A percentile compares a stretch with the other conserved stretches of the same genome.
These are phyloP conservation scores for Anastrepha ludens DNA, from an alignment of 1,140 invertebrate genomes.

Conservation along the genomic window DNA sequence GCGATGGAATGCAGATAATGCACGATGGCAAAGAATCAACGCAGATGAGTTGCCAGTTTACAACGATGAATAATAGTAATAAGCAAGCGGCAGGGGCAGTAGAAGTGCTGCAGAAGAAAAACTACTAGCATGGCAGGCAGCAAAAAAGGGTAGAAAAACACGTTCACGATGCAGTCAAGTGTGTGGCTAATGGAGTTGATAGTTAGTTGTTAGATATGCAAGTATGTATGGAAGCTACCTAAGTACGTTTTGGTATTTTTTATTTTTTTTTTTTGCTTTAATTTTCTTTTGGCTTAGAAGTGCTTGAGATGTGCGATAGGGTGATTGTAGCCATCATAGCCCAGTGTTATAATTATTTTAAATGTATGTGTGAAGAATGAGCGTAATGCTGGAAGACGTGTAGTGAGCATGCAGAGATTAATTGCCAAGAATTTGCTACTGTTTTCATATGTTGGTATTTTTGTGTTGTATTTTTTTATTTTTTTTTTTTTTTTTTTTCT, in stretches of 20 bases:
- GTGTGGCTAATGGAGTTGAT: slow-evolving; percentile 40
- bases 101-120: not conserved
- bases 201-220: slow-evolving; percentile 25
- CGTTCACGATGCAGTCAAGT: slow-evolving; percentile 31
- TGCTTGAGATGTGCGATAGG: not conserved
- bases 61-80: not conserved
- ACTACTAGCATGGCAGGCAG: not conserved
- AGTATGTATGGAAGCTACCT: not conserved
- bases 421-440: slow-evolving; percentile 53
- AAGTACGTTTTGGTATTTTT: not conserved
- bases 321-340: not conserved
- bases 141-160: not conserved
- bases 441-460: not conserved
- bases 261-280: not conserved
- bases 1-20: slow-evolving; percentile 52
- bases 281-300: not conserved
- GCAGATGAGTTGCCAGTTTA: not conserved
- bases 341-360: slow-evolving; percentile 17
- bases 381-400: slow-evolving; percentile 40
- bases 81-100: not conserved
- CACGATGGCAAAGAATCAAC: not conserved
- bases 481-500: not conserved
- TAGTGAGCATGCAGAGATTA: slow-evolving; percentile 46
- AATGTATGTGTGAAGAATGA: slow-evolving; percentile 1
- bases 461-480: not conserved